phyloP scores from a whole-genome alignment of 2,113 vertebrate species.

The Prionailurus viverrinus region DNA sequence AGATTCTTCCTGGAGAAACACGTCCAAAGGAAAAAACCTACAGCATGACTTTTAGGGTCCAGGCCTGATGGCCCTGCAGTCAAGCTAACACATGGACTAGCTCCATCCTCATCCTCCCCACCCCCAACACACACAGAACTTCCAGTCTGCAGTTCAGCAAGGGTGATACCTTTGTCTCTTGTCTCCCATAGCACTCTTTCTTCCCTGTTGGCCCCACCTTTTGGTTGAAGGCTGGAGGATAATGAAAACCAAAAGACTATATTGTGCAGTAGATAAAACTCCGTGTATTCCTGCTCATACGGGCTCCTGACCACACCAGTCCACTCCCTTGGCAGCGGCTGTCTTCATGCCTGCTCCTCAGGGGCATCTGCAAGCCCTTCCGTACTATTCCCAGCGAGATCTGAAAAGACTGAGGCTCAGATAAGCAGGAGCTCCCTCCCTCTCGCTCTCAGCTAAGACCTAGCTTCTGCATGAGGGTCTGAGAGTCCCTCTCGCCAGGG shows the following conservation, averaged over 20 bases:
- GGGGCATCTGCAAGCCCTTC: background rate
- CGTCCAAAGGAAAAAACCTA: background rate
- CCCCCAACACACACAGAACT: background rate
- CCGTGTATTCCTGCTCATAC: background rate
- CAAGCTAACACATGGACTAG: background rate
- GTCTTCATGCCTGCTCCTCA: background rate
- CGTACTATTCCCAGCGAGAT: background rate
- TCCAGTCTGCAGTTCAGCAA: background rate
- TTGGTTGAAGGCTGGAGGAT: background rate
- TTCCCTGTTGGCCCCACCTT: fast-evolving
- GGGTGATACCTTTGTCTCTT: background rate
- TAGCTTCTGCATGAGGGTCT: background rate
- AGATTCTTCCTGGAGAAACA: background rate
- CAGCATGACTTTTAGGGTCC: background rate
- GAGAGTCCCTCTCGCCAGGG: background rate
- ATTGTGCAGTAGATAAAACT: background rate
- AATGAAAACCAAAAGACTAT: background rate
- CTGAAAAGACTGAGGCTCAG: background rate
- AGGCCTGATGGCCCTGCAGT: background rate
- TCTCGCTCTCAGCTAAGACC: background rate
- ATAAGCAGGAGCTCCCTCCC: background rate
- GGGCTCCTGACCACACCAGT: background rate
- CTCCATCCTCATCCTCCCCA: background rate
- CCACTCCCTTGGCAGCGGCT: background rate
- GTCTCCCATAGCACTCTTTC: background rate